A percentile compares a stretch with the other conserved stretches of the same genome.
Conservation (phyloP, 1,140 invertebrate species). For the Rhagoletis zephyria region DNA sequence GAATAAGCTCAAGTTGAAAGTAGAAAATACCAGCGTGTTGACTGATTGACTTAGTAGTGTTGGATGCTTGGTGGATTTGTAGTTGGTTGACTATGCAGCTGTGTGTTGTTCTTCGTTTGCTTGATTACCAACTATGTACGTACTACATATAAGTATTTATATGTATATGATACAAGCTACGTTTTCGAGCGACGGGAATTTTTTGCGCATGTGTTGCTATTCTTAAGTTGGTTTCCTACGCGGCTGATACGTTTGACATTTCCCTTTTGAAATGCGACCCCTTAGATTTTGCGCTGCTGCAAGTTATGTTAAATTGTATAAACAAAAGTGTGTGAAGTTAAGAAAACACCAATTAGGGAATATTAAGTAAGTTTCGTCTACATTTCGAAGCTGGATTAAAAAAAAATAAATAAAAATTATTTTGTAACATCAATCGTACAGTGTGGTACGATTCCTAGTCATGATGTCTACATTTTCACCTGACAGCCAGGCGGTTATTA, state of each 20-base stretch:
- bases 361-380: too few relatives aligned
- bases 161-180: neutral
- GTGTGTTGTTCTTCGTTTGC: too few relatives aligned
- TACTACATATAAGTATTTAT: too few relatives aligned
- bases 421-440: too few relatives aligned
- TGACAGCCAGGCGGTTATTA: too few relatives aligned
- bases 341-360: too few relatives aligned
- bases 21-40: neutral
- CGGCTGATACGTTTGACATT: neutral
- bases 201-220: neutral
- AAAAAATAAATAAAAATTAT: too few relatives aligned
- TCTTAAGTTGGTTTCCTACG: neutral
- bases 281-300: neutral
- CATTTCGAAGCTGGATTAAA: too few relatives aligned
- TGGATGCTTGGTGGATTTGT: neutral
- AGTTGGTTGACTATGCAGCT: neutral
- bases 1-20: constrained; percentile 8
- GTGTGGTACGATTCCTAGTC: too few relatives aligned
- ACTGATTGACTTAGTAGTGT: constrained; percentile 18
- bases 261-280: neutral
- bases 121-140: neutral
- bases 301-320: neutral
- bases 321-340: too few relatives aligned
- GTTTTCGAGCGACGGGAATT: neutral
- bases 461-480: too few relatives aligned